Evolutionary conservation across 2,797 vertebrate species (phyloP).

Genomic region (Pseudochirops corinnae): DNA sequence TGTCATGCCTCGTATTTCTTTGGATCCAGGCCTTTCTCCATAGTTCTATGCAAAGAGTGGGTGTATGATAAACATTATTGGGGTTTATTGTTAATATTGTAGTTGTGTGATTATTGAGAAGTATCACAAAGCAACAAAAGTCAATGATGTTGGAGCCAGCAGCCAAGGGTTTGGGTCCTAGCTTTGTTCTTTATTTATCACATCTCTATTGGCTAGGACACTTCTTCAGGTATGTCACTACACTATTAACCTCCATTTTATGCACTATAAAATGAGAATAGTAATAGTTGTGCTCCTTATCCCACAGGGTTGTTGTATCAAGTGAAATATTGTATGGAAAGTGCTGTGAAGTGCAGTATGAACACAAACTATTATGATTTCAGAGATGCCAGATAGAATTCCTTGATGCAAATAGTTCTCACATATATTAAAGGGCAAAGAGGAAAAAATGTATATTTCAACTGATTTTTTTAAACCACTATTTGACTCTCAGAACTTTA

Average conservation of each 20-base stretch:
- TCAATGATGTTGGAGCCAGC: background rate
- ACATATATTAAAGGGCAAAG: background rate
- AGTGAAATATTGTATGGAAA: background rate
- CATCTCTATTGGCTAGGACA: background rate
- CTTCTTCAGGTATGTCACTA: background rate
- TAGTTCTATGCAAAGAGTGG: background rate
- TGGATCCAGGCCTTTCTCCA: background rate
- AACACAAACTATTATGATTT: background rate
- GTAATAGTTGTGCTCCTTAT: background rate
- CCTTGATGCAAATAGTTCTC: background rate
- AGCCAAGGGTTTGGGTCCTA: background rate
- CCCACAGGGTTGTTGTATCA: background rate
- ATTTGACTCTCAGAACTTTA: background rate
- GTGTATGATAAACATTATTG: background rate
- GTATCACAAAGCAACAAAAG: background rate
- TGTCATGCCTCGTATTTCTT: background rate
- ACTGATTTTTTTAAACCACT: background rate
- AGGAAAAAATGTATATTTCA: background rate
- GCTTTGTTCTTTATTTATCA: background rate
- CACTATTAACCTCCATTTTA: background rate
- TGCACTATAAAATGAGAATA: background rate
- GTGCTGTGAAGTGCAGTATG: background rate
- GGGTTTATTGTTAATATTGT: background rate
- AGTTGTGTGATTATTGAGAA: background rate
- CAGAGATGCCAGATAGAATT: background rate